A percentile compares a stretch with the other conserved stretches of the same genome.
These are phyloP conservation scores for Eonycteris spelaea DNA, from an alignment of 2,113 vertebrate genomes.

Conservation along the genomic window DNA sequence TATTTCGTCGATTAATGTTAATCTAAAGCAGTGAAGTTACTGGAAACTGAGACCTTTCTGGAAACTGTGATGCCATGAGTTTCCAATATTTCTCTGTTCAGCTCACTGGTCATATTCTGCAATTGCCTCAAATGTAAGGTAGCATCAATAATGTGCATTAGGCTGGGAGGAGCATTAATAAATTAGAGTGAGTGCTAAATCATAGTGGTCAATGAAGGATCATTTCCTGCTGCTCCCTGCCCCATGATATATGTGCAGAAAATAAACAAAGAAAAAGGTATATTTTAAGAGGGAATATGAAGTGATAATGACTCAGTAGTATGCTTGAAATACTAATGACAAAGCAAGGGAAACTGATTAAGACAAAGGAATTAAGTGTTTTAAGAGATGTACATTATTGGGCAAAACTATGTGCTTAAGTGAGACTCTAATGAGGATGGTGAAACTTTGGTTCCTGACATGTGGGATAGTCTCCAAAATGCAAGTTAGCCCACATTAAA, in stretches of 20 bases:
- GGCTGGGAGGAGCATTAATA: not conserved
- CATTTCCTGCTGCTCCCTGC: not conserved
- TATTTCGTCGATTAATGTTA: not conserved
- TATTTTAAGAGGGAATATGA: not conserved
- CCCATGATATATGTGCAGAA: not conserved
- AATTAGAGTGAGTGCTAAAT: not conserved
- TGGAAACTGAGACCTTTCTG: not conserved
- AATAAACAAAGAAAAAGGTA: not conserved
- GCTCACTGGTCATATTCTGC: not conserved
- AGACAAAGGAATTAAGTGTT: not conserved
- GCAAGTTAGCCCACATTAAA: not conserved
- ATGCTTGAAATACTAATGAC: not conserved
- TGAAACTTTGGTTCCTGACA: not conserved
- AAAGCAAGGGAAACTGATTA: not conserved
- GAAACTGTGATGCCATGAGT: not conserved
- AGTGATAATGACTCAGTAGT: not conserved
- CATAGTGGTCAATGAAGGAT: not conserved
- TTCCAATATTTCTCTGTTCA: not conserved
- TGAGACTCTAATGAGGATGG: not conserved
- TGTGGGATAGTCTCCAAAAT: not conserved
- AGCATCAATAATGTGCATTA: not conserved
- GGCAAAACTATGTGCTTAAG: not conserved
- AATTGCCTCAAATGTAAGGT: constrained; percentile 20
- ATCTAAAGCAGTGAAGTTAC: not conserved
- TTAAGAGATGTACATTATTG: not conserved